Percentiles rank a stretch among this genome's conserved stretches.
phyloP scores from a whole-genome alignment of 1,140 invertebrate genomes.

The Achatina immaculata region DNA sequence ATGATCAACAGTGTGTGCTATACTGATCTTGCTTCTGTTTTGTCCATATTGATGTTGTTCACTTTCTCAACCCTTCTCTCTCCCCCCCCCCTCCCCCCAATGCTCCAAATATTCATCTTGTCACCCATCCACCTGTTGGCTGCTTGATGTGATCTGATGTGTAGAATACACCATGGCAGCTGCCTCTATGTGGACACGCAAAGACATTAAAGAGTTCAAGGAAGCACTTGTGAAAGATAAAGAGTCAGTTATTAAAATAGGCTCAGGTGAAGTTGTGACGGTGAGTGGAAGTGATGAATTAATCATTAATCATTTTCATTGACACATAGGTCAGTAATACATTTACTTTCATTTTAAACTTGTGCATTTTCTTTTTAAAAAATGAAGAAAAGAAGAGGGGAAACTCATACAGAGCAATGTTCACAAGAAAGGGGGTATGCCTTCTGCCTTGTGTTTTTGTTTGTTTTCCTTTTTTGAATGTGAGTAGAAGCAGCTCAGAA shows the following conservation, averaged over 20 bases:
- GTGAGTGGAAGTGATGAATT: constrained; percentile 74
- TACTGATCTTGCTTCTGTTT: not conserved
- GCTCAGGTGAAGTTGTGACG: constrained; percentile 97
- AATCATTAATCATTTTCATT: too few species aligned
- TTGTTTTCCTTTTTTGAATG: too few species aligned
- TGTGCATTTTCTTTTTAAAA: too few species aligned
- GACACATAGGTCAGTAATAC: too few species aligned
- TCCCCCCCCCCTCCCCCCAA: not conserved
- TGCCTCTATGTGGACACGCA: constrained; percentile 96
- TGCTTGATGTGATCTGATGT: constrained; percentile 16
- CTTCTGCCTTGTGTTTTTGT: too few species aligned
- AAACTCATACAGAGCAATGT: too few species aligned
- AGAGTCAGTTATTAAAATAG: constrained; percentile 94
- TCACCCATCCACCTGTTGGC: constrained; percentile 6
- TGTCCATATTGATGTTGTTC: not conserved
- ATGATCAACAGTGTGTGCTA: too few species aligned
- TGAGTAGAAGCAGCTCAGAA: too few species aligned
- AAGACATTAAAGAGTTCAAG: constrained; percentile 93
- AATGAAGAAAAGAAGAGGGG: too few species aligned
- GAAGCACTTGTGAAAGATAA: constrained; percentile 83
- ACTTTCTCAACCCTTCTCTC: not conserved
- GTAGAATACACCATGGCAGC: constrained; percentile 66
- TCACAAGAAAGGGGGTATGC: too few species aligned
- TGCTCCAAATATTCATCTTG: not conserved
- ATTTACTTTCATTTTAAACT: too few species aligned